Evolutionary conservation across 2,888 invertebrate genomes (phyloP), one percentile per base, ranked within the genome.

Genomic region (Xanthia togata): DNA sequence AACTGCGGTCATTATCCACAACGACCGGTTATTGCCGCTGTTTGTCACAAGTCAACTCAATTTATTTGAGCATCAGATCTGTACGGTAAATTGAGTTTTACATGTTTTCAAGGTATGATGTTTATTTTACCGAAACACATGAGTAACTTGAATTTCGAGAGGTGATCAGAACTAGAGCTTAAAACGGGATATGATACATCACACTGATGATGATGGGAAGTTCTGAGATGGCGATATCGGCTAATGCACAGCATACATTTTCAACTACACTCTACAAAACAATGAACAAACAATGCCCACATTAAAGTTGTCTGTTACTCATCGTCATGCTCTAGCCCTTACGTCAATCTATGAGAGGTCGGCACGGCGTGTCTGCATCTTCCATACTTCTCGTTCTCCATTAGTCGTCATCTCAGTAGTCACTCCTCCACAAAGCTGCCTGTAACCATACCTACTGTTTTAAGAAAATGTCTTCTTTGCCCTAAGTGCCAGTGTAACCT

Each of bases 1-100:
- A 74, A 87, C 82, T 72, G 79, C 63, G 60, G 71, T 70, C 64
- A 76, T 75, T 84, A 73, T 71, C 59, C 72, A 65, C 69, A 53
- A 47, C 59, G 70, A 74, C 76, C 73, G 76, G 84, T 81, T 82
- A 63, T 72, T 23, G 57, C 23, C 17, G 67, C 67, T 63, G 65
- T 80, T 82, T 79, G 75, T 78, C 72, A 63, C 57, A 67, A 70
- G 62, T 65, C 73, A 62, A 68, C 76, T 67, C 65, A 64, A 74
- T 74, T 70, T 78, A 68, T 84, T 70, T 50, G 47, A 41, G 75
- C 57, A 31, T 64, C 63, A 75, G 8, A 38, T 26, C 41, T 55
- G 44, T 53, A 53, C 57, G 73, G 65, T 75, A 55, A 64, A 57
- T 75, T 60, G 44, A 55, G 31, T 60, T 26, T 68, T 62, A 55